Evolutionary conservation across 2,797 vertebrate species (phyloP).

Genomic region (Aselliscus stoliczkanus): DNA sequence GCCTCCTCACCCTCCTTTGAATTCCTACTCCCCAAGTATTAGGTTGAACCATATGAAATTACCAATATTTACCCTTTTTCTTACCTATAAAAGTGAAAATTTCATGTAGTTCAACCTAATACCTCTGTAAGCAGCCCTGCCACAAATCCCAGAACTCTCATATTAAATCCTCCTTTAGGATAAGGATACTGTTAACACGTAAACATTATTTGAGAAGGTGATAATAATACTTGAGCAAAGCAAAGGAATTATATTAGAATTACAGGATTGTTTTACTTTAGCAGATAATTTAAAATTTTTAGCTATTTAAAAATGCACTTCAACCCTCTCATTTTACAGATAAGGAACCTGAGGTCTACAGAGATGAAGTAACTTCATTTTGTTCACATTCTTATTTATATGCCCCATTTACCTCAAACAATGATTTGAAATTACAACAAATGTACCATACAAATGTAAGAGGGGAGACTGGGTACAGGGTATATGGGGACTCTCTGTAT

Average conservation of each 20-base stretch:
- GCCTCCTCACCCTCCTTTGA: neutral
- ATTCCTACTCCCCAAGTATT: neutral
- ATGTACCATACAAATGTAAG: neutral
- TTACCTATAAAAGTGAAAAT: neutral
- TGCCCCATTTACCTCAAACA: neutral
- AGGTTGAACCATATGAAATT: neutral
- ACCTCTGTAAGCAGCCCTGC: neutral
- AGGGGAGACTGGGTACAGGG: neutral
- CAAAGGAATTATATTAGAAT: neutral
- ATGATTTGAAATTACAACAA: neutral
- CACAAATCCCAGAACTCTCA: constrained; percentile 5
- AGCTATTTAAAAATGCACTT: constrained; percentile 9
- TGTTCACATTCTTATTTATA: constrained; percentile 16
- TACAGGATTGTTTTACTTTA: constrained; percentile 6
- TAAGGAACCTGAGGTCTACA: neutral
- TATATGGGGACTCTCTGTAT: neutral
- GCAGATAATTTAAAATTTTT: neutral
- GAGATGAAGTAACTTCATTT: neutral
- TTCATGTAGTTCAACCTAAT: neutral
- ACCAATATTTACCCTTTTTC: neutral
- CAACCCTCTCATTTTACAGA: neutral
- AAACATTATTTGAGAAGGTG: neutral
- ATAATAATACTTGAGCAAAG: neutral
- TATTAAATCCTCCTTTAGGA: constrained; percentile 11
- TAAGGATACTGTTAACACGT: neutral